A percentile compares a stretch with the other conserved stretches of the same genome.
Conservation (phyloP, 1,140 invertebrate genomes). For the Rhopalosiphum maidis region DNA sequence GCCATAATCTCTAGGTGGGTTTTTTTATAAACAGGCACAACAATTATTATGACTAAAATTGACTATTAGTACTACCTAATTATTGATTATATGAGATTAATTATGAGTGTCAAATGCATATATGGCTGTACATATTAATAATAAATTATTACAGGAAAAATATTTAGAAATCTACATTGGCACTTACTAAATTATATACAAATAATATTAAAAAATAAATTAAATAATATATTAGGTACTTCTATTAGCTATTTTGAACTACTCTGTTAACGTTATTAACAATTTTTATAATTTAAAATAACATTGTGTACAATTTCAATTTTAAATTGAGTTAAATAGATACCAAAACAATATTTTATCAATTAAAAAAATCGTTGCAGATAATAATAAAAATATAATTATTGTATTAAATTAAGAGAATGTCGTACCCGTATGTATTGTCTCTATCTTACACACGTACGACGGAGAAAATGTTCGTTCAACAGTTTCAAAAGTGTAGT, state of each 20-base stretch:
- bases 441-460: no score
- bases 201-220: not conserved
- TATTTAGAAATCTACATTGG: no score
- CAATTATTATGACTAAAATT: no score
- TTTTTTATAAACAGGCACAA: not conserved
- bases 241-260: not conserved
- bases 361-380: not conserved
- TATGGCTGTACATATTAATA: no score
- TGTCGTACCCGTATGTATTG: no score
- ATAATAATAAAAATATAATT: not conserved
- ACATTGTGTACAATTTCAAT: not conserved
- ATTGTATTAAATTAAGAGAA: not conserved
- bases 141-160: no score
- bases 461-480: no score
- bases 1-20: conserved; percentile 80
- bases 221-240: no score
- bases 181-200: not conserved
- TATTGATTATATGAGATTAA: no score
- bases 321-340: not conserved
- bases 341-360: not conserved
- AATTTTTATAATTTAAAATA: not conserved
- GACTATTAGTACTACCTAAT: no score
- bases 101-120: no score
- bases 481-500: no score
- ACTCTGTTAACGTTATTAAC: not conserved